Evolutionary conservation across 2,113 vertebrate genomes (phyloP), one percentile per base, ranked within the genome.

Genomic region (Zosterops lateralis): DNA sequence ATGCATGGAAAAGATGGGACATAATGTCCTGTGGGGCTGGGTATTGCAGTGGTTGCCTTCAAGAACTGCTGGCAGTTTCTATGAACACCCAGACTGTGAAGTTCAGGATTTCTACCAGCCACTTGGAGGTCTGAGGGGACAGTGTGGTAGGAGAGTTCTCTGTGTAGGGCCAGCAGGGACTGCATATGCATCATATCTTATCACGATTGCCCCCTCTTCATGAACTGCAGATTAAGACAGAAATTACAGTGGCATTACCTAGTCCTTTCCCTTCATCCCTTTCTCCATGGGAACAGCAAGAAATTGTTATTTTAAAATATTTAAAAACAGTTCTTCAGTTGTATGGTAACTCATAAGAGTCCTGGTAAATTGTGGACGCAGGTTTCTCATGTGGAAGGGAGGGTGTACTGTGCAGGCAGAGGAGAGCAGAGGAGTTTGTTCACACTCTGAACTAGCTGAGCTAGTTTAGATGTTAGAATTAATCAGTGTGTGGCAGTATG

Each of bases 131-230:
- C 10, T 75, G 64, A 66, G 17, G 10, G 38, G 17, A 13, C 1
- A 3, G 3, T 3, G 2, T 58, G 29, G 9, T 11, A 45, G 42
- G n/a, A 82, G 11, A 47, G 22, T 57, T 60, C 42, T 42, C 47
- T n/a, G 2, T 10, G 9, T 50, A 38, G n/a, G 65, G 14, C 14
- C 12, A 12, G 22, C 0, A 0, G 10, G 29, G 34, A 24, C 8
- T n/a, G 18, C 40, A 19, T 26, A 1, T 15, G 24, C 11, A 4
- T 71, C 53, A 5, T 14, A 6, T 21, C 38, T 66, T 65, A 28
- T 28, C 25, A 2, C 32, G 72, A 21, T 28, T 62, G 25, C n/a
- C 11, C 13, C 17, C 2, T 77, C 34, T 44, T 74, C 15, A 17
- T 1, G 2, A 32, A 15, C 66, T 66, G 19, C 28, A 53, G 13